Conservation (phyloP, 1,140 invertebrate species). For the Calliphora vicina region DNA sequence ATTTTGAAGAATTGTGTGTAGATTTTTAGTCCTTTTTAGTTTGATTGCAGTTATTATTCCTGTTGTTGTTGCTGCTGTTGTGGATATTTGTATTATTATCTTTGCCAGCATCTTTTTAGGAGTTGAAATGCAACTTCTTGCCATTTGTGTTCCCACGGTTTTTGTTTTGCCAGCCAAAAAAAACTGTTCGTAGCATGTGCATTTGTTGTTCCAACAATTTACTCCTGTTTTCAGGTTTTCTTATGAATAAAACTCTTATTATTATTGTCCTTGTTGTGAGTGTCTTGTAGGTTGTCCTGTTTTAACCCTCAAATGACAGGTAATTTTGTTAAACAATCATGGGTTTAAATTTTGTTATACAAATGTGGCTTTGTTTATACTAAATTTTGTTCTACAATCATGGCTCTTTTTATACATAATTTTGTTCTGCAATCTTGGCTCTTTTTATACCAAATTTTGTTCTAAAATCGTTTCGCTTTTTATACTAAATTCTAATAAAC, state of each 20-base stretch:
- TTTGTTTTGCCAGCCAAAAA: not conserved
- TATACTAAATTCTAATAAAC: no score
- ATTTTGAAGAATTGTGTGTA: not conserved
- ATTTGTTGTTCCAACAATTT: not conserved
- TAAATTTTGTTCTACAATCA: no score
- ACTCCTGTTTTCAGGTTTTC: not conserved
- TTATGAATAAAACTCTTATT: not conserved
- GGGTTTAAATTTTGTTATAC: no score
- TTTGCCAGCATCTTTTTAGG: not conserved
- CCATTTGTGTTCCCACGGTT: slow-evolving; percentile 10
- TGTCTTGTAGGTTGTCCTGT: not conserved
- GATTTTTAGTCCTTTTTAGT: not conserved
- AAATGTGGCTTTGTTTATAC: no score
- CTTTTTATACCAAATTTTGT: no score
- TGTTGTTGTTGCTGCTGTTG: not conserved
- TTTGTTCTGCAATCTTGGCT: no score
- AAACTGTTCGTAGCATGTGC: not conserved
- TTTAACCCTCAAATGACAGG: not conserved
- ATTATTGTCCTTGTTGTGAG: not conserved
- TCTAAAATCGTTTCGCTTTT: no score
- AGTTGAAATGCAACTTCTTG: not conserved
- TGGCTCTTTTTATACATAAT: no score
- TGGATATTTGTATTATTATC: not conserved
- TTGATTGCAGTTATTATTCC: not conserved
- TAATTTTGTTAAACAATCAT: not conserved